A percentile compares a stretch with the other conserved stretches of the same genome.
Evolutionary conservation across 2,888 invertebrate genomes (phyloP).

Genomic region (Scaptomyza flava): DNA sequence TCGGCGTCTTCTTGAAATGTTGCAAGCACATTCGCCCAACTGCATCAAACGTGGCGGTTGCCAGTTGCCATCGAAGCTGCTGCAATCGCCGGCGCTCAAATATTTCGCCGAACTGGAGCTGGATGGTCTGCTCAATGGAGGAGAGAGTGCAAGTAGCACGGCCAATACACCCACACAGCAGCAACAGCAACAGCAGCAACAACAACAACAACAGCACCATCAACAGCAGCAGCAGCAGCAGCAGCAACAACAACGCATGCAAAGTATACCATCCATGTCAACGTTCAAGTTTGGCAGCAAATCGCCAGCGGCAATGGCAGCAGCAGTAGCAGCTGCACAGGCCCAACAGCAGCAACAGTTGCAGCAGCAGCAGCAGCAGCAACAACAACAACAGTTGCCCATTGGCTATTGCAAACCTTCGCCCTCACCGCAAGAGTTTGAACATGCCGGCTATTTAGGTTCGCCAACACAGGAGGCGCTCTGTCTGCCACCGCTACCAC

Average conservation of each 20-base stretch:
- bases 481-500: slow-evolving; percentile 65
- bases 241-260: slow-evolving; percentile 74
- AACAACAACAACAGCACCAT: slow-evolving; percentile 30
- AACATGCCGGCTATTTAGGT: slow-evolving; percentile 79
- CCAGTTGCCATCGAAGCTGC: slow-evolving; percentile 80
- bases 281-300: slow-evolving; percentile 81
- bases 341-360: slow-evolving; percentile 61
- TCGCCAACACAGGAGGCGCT: slow-evolving; percentile 82
- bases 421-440: slow-evolving; percentile 82
- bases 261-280: slow-evolving; percentile 83
- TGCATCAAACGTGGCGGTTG: slow-evolving; percentile 86
- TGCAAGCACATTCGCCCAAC: slow-evolving; percentile 89
- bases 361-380: slow-evolving; percentile 62
- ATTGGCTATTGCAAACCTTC: slow-evolving; percentile 84
- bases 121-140: slow-evolving; percentile 50
- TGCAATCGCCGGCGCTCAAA: slow-evolving; percentile 83
- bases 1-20: slow-evolving; percentile 91
- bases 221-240: slow-evolving; percentile 46
- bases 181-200: slow-evolving; percentile 14
- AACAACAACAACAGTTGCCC: slow-evolving; percentile 71
- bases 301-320: slow-evolving; percentile 75
- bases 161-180: slow-evolving; percentile 24
- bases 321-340: slow-evolving; percentile 51
- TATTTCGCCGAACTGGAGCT: slow-evolving; percentile 82
- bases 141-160: slow-evolving; percentile 30